Percentiles rank a stretch among this genome's conserved stretches.
phyloP scores from a whole-genome alignment of 2,888 invertebrate species.

The Frankliniella intonsa region DNA sequence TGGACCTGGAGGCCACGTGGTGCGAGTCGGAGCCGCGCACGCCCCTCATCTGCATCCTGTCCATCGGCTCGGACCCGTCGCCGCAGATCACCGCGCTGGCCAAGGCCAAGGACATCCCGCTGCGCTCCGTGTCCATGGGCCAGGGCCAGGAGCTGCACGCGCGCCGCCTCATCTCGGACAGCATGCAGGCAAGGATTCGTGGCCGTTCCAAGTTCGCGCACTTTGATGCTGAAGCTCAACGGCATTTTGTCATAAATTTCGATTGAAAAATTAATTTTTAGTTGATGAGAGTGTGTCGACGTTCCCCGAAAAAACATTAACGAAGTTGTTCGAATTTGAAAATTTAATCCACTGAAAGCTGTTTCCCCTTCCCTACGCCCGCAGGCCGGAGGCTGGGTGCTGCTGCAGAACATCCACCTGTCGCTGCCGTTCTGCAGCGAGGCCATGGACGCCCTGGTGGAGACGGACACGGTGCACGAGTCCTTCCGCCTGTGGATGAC shows the following conservation, averaged over 20 bases:
- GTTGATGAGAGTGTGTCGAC: too few relatives aligned
- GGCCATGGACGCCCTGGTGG: slow-evolving; percentile 81
- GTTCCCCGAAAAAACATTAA: too few relatives aligned
- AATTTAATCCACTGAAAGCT: too few relatives aligned
- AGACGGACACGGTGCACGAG: slow-evolving; percentile 76
- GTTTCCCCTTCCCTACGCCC: slow-evolving; percentile 35
- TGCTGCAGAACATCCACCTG: slow-evolving; percentile 94
- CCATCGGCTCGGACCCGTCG: slow-evolving; percentile 96
- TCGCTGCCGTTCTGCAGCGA: slow-evolving; percentile 91
- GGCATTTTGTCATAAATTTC: too few relatives aligned
- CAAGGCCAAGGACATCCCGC: slow-evolving; percentile 71
- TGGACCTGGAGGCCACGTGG: slow-evolving; percentile 88
- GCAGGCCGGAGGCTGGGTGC: slow-evolving; percentile 79
- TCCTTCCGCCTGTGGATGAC: slow-evolving; percentile 90
- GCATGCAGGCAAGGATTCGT: not conserved
- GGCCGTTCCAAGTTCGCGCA: too few relatives aligned
- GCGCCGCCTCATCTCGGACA: slow-evolving; percentile 52
- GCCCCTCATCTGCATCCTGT: slow-evolving; percentile 87
- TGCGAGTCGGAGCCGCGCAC: slow-evolving; percentile 81
- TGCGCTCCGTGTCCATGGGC: slow-evolving; percentile 92
- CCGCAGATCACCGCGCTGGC: slow-evolving; percentile 83
- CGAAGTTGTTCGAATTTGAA: too few relatives aligned
- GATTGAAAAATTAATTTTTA: too few relatives aligned
- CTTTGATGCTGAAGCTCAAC: too few relatives aligned
- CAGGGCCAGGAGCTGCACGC: slow-evolving; percentile 93